Conservation (phyloP, 1,140 invertebrate species). For the Papilio aristodemus region DNA sequence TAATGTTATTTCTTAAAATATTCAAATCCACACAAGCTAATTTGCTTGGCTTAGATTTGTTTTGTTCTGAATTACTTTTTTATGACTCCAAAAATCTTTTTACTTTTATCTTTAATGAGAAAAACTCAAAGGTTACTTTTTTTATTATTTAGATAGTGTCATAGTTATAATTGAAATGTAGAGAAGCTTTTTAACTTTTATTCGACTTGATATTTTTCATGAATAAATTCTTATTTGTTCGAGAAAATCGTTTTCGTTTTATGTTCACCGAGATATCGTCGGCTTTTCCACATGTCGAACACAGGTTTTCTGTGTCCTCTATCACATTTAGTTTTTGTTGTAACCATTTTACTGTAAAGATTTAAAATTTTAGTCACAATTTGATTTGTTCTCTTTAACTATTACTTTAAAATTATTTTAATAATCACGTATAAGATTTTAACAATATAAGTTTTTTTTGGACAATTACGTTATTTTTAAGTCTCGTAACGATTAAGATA, state of each 20-base stretch:
- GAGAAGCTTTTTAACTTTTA: background rate
- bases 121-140: slow-evolving; percentile 2
- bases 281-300: slow-evolving; percentile 17
- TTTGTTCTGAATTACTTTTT: no score
- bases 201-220: slow-evolving; percentile 18
- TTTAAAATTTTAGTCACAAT: background rate
- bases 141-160: slow-evolving; percentile 9
- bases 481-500: no score
- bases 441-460: no score
- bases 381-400: background rate
- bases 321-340: background rate
- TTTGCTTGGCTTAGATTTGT: no score
- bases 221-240: slow-evolving; percentile 20
- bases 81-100: no score
- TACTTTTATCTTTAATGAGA: slow-evolving; percentile 8
- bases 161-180: slow-evolving; percentile 9
- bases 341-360: background rate
- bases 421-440: no score
- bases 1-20: no score
- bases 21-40: no score
- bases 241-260: slow-evolving; percentile 20
- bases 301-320: slow-evolving; percentile 1
- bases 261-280: slow-evolving; percentile 12
- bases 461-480: no score
- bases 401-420: no score